Evolutionary conservation across 2,113 vertebrate genomes (phyloP), one percentile per base, ranked within the genome.

Genomic region (Apodemus speciosus): DNA sequence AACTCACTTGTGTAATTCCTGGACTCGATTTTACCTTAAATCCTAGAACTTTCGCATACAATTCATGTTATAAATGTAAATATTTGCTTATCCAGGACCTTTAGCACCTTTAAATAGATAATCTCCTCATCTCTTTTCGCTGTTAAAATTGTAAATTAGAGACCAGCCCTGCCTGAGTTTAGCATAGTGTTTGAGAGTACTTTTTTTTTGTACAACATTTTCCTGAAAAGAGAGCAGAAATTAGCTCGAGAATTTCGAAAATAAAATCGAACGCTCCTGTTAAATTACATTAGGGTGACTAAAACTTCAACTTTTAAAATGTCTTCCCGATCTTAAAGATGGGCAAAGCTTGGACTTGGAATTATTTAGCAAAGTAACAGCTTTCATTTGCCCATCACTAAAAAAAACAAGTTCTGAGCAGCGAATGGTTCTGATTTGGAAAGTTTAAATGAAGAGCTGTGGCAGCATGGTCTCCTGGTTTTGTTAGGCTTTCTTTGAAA

Each of bases 371-470:
- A 73, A 84, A 94, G 35, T 56, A 58, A 66, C 7, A 71, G 60
- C 21, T 62, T 93, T 75, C 71, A 84, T 80, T 94, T 86, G 35
- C 51, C 51, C 58, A 6, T 72, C 46, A 64, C 20, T 94, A 86
- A 30, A 62, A 77, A 77, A 96, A 93, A 91, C 76, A 95, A 85
- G 51, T 87, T 85, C 85, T 53, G 10, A 51, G 30, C 86, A 92
- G 21, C 38, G 51, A 56, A 90, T 86, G 38, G 23, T 49, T 93
- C 83, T 85, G 85, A 88, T 56, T 92, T 90, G 53, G 30, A 5
- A 88, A 71, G 49, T 71, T 46, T 15, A 91, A 84, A 7, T 46
- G 20, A 72, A 93, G 95, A 95, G 40, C 18, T 40, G 80, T 51
- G 14, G 46, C 72, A 56, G 40, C 40, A 23, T 53, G 71, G 9